Evolutionary conservation across 2,888 invertebrate species (phyloP).

Genomic region (Sisyra terminalis): DNA sequence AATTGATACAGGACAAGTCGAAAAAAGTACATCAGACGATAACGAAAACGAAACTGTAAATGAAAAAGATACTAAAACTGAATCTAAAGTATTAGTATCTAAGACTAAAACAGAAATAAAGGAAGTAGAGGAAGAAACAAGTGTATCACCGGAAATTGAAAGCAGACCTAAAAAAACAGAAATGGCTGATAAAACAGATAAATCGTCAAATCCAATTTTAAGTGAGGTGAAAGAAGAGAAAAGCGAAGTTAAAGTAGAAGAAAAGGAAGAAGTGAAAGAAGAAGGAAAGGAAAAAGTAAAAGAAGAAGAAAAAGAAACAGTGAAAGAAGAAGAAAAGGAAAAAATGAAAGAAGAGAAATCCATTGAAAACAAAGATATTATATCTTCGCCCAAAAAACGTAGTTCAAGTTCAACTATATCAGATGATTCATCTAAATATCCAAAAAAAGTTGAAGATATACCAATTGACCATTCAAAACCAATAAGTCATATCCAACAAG

Average conservation of each 20-base stretch:
- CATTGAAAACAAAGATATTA: slow-evolving; percentile 8
- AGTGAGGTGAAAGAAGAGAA: slow-evolving; percentile 12
- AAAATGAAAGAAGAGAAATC: slow-evolving; percentile 9
- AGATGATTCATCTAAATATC: slow-evolving; percentile 11
- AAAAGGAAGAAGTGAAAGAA: neutral
- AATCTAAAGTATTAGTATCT: slow-evolving; percentile 13
- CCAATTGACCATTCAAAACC: slow-evolving; percentile 16
- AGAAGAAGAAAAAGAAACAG: slow-evolving; percentile 6
- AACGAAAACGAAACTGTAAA: slow-evolving; percentile 33
- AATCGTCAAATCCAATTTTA: slow-evolving; percentile 10
- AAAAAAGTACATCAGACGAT: slow-evolving; percentile 17
- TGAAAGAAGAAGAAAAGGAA: slow-evolving; percentile 3
- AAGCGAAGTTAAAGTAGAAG: slow-evolving; percentile 13
- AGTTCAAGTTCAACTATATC: neutral
- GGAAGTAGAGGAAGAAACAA: slow-evolving; percentile 16
- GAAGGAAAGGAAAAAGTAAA: slow-evolving; percentile 2
- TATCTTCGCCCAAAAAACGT: slow-evolving; percentile 1
- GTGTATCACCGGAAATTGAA: slow-evolving; percentile 13
- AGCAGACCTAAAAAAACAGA: slow-evolving; percentile 12
- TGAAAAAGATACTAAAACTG: slow-evolving; percentile 20
- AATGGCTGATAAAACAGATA: slow-evolving; percentile 17
- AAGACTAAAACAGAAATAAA: slow-evolving; percentile 31
- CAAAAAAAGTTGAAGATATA: slow-evolving; percentile 14
- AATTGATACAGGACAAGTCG: slow-evolving; percentile 34
- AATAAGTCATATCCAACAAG: slow-evolving; percentile 18